Base-by-base conservation (phyloP, 2,797 vertebrate genomes). In the Galago senegalensis region DNA sequence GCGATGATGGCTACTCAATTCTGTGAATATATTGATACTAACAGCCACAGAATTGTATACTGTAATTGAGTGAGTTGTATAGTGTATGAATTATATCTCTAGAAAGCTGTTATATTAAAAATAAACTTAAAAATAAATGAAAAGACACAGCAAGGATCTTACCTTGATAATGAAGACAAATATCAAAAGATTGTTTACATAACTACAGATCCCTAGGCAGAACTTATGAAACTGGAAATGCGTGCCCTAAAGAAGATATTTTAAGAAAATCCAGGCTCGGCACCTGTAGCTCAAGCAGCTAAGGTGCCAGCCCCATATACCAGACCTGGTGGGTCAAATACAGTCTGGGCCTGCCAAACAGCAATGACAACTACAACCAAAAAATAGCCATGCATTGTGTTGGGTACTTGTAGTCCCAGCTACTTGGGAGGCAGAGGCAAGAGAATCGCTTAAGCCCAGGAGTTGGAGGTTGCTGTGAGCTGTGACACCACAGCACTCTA, bases 71-170 rank as follows among this genome's bases (percentile, higher is more conserved):
- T 81, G 17, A 56, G 21, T 86, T 94, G 31, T 58, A 27, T 60
- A 11, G 29, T n/a, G n/a, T 84, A 34, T 83, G 65, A 70, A 67
- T 86, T 70, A 20, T 20, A 72, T 63, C 60, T 79, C 73, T 83
- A 79, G 43, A 75, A 75, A 89, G 60, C 49, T 31, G 43, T 49
- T 88, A 49, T 46, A 63, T 69, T 92, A 92, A 76, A 96, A 94
- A 93, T 43, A 67, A 53, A 85, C 17, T 16, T 18, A 70, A 58
- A 80, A 27, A 37, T 37, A 72, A 58, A 67, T 31, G 49, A 56
- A 88, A 86, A 67, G 25, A 87, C 69, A 5, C 12, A 84, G 25
- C 84, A 20, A 91, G 29, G 43, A 89, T 79, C 29, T 91, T 89
- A 87, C 72, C 76, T 67, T 61, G 60, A 85, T 65, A 75, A 87